Percentiles rank a stretch among this genome's conserved stretches.
Conservation (phyloP, 92 coral and sea anemone genomes). For the Phenganax subtilis region DNA sequence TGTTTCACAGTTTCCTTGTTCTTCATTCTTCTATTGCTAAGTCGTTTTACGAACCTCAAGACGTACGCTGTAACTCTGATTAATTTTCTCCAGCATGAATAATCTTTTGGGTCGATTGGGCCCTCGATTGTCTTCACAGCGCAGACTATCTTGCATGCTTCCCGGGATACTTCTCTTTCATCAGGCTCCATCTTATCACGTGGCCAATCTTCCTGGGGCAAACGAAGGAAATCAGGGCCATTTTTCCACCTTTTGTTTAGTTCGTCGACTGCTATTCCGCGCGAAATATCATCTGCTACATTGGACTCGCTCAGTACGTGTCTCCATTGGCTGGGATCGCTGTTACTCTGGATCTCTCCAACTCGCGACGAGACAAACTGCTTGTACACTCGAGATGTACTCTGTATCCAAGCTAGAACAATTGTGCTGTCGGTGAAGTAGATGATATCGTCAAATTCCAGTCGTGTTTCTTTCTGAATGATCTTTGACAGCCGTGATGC, state of each 20-base stretch:
- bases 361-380: conserved; percentile 45
- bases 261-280: conserved; percentile 44
- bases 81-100: neutral
- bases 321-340: conserved; percentile 40
- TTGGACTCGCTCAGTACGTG: conserved; percentile 45
- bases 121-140: neutral
- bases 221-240: conserved; percentile 49
- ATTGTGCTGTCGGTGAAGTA: conserved; percentile 41
- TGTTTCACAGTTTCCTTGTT: too few relatives aligned
- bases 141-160: conserved; percentile 1
- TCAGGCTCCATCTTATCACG: neutral
- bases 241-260: conserved; percentile 40
- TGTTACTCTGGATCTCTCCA: conserved; percentile 46
- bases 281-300: conserved; percentile 47
- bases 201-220: conserved; percentile 49
- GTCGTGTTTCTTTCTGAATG: conserved; percentile 27
- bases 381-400: conserved; percentile 43
- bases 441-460: conserved; percentile 7
- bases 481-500: conserved; percentile 28
- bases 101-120: neutral
- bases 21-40: neutral
- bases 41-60: neutral
- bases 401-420: conserved; percentile 50
- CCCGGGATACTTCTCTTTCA: neutral
- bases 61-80: neutral